Percentiles rank a stretch among this genome's conserved stretches.
Conservation (phyloP, 2,888 invertebrate genomes). For the Diogma glabrata region DNA sequence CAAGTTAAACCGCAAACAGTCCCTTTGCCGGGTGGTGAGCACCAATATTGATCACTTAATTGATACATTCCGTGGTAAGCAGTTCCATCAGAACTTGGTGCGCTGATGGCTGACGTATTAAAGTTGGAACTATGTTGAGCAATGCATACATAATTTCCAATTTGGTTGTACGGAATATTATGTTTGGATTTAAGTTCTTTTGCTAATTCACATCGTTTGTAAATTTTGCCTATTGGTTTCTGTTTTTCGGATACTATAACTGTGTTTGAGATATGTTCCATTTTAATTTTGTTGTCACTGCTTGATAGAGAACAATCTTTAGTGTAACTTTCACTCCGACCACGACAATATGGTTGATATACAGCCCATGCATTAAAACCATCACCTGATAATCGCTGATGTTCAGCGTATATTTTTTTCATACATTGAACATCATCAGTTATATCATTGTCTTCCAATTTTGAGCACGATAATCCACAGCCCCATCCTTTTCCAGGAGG, state of each 20-base stretch:
- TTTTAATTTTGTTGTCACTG: too few species aligned
- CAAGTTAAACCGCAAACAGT: conserved; percentile 52
- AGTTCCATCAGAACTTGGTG: conserved; percentile 41
- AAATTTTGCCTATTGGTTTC: conserved; percentile 21
- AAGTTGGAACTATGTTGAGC: conserved; percentile 53
- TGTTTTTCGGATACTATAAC: too few species aligned
- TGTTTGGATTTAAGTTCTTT: background rate
- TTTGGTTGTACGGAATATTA: conserved; percentile 39
- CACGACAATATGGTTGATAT: conserved; percentile 28
- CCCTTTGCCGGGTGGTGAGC: conserved; percentile 40
- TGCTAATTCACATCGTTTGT: conserved; percentile 49
- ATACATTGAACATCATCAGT: conserved; percentile 57
- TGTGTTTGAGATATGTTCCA: background rate
- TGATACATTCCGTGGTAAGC: conserved; percentile 63
- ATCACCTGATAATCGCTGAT: conserved; percentile 53
- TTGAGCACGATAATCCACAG: conserved; percentile 49
- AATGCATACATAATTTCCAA: conserved; percentile 55
- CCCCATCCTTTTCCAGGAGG: conserved; percentile 43
- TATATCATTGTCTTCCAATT: conserved; percentile 56
- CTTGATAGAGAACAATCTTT: conserved; percentile 24
- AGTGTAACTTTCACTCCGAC: conserved; percentile 25
- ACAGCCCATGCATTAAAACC: conserved; percentile 46
- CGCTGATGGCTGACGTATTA: conserved; percentile 47
- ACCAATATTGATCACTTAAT: conserved; percentile 63
- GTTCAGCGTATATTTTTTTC: conserved; percentile 49